Conservation (phyloP, 1,140 invertebrate genomes). For the Chrysomallon squamiferum region DNA sequence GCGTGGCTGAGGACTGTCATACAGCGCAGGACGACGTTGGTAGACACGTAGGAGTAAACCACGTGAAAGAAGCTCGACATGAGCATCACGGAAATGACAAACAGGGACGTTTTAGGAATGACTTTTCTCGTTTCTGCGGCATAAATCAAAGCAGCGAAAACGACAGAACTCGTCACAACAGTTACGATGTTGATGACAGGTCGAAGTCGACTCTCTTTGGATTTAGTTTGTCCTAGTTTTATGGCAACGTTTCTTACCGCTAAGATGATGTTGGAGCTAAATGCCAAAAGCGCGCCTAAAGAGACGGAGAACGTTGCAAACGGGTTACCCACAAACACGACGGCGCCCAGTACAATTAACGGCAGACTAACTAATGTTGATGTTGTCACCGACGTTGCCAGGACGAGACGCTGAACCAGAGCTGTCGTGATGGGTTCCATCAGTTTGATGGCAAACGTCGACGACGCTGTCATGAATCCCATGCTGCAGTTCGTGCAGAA, state of each 20-base stretch:
- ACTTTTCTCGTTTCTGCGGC: neutral
- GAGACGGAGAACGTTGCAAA: neutral
- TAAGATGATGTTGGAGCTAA: slow-evolving; percentile 9
- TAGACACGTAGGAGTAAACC: slow-evolving; percentile 11
- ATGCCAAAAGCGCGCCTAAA: neutral
- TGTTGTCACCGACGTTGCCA: neutral
- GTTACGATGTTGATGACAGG: neutral
- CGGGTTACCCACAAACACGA: slow-evolving; percentile 9
- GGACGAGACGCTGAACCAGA: neutral
- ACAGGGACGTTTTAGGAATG: neutral
- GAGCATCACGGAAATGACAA: neutral
- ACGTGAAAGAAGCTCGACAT: slow-evolving; percentile 10
- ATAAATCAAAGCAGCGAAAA: neutral
- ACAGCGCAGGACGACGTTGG: slow-evolving; percentile 6
- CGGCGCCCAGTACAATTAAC: slow-evolving; percentile 5
- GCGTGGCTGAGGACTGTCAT: slow-evolving; percentile 20
- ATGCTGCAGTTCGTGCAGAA: slow-evolving; percentile 16
- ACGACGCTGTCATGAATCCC: slow-evolving; percentile 5
- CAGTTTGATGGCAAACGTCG: slow-evolving; percentile 14
- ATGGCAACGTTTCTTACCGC: slow-evolving; percentile 13
- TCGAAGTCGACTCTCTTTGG: neutral
- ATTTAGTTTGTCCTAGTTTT: neutral
- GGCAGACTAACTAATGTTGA: slow-evolving; percentile 1
- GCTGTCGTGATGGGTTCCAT: slow-evolving; percentile 12
- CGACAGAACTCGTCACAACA: neutral